A percentile compares a stretch with the other conserved stretches of the same genome.
These are phyloP conservation scores for Lates japonicus DNA, from an alignment of 2,797 vertebrate genomes.

Conservation along the genomic window DNA sequence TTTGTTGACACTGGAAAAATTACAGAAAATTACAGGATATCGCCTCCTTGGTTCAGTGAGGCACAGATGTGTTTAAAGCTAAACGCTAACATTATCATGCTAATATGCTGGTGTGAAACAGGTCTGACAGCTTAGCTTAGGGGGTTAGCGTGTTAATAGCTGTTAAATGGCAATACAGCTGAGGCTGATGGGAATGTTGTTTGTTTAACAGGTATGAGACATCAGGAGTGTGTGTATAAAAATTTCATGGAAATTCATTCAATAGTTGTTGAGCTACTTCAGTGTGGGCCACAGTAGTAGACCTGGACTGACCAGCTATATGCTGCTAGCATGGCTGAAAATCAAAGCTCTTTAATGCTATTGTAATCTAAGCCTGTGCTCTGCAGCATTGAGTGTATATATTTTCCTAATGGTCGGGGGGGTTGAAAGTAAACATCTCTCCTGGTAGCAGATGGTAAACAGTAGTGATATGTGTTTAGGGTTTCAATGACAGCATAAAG, in stretches of 20 bases:
- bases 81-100: not conserved
- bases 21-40: not conserved
- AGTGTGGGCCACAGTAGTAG: not conserved
- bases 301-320: not conserved
- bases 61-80: not conserved
- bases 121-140: no score
- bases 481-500: conserved; percentile 52
- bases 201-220: not conserved
- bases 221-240: not conserved
- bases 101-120: not conserved
- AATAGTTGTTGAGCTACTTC: conserved; percentile 8
- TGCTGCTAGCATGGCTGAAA: not conserved
- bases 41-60: not conserved
- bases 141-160: not conserved
- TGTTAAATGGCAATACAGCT: not conserved
- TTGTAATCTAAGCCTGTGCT: conserved; percentile 35
- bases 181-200: not conserved
- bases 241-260: not conserved
- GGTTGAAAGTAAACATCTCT: conserved; percentile 60
- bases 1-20: not conserved
- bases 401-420: conserved; percentile 39
- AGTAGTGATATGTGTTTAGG: conserved; percentile 55
- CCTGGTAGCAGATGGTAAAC: conserved; percentile 65
- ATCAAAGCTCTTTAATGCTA: conserved; percentile 34
- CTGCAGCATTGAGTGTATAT: conserved; percentile 30